These are phyloP conservation scores for Octopus sinensis DNA, from an alignment of 1,140 invertebrate species.

Conservation along the genomic window DNA sequence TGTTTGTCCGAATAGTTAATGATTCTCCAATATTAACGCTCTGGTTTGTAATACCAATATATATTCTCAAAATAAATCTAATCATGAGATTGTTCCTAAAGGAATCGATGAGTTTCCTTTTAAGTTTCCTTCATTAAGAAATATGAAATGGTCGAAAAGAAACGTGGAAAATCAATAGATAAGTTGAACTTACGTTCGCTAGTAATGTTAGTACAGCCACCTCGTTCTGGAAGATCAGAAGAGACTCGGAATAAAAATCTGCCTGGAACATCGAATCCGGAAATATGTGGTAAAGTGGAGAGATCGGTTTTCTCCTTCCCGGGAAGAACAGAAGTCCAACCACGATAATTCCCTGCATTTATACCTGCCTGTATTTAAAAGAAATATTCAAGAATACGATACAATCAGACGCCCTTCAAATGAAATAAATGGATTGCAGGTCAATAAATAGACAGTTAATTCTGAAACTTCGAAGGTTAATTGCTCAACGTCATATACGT, in stretches of 20 bases:
- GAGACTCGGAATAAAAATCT: conserved; percentile 35
- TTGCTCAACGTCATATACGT: too few species aligned
- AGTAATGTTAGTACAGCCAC: conserved; percentile 26
- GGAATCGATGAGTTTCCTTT: too few species aligned
- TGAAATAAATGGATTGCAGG: background rate
- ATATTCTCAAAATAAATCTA: too few species aligned
- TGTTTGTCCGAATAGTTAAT: too few species aligned
- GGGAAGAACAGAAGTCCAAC: conserved; percentile 34
- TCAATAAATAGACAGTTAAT: too few species aligned
- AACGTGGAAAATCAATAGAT: too few species aligned
- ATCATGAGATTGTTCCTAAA: too few species aligned
- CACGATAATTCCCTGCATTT: conserved; percentile 33
- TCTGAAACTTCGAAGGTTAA: too few species aligned
- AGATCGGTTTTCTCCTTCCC: conserved; percentile 7
- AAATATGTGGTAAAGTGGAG: conserved; percentile 14
- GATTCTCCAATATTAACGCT: too few species aligned
- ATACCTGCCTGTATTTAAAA: conserved; percentile 35
- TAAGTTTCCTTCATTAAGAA: too few species aligned
- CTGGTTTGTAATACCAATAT: too few species aligned
- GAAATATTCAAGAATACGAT: conserved; percentile 15
- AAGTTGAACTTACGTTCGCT: background rate
- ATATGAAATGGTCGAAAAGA: too few species aligned
- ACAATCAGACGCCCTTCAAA: background rate
- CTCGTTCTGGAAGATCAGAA: conserved; percentile 26
- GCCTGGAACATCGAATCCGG: conserved; percentile 32